Conservation (phyloP, 2,113 vertebrate genomes). For the Bambusicola thoracicus region DNA sequence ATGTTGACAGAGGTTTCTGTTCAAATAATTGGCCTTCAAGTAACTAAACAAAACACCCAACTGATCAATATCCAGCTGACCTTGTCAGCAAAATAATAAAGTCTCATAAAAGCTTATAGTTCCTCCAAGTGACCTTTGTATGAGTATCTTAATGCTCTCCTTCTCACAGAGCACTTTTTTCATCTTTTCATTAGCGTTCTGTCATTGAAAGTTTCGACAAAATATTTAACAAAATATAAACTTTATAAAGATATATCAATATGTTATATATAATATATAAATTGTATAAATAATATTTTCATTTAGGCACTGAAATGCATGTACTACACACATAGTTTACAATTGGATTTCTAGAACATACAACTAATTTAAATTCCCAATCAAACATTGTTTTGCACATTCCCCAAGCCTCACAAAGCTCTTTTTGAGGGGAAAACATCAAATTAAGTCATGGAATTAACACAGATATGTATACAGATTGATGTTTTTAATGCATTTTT, state of each 20-base stretch:
- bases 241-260: not conserved
- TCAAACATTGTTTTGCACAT: not conserved
- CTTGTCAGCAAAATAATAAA: conserved; percentile 82
- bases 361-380: not conserved
- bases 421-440: not conserved
- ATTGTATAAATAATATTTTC: not conserved
- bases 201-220: conserved; percentile 24
- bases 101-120: conserved; percentile 77
- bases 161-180: conserved; percentile 44
- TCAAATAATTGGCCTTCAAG: conserved; percentile 28
- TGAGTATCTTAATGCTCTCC: conserved; percentile 48
- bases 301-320: not conserved
- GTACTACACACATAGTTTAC: not conserved
- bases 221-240: not conserved
- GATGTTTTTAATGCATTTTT: not conserved
- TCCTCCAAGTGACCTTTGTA: conserved; percentile 72
- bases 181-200: conserved; percentile 78
- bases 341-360: not conserved
- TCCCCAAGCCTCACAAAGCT: not conserved
- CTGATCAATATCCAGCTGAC: conserved; percentile 82
- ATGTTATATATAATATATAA: not conserved
- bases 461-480: fast-evolving
- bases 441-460: not conserved
- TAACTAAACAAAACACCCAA: conserved; percentile 55
- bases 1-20: conserved; percentile 33